These are phyloP conservation scores for Styela plicata DNA, from an alignment of 23 tunicate species.

Conservation along the genomic window DNA sequence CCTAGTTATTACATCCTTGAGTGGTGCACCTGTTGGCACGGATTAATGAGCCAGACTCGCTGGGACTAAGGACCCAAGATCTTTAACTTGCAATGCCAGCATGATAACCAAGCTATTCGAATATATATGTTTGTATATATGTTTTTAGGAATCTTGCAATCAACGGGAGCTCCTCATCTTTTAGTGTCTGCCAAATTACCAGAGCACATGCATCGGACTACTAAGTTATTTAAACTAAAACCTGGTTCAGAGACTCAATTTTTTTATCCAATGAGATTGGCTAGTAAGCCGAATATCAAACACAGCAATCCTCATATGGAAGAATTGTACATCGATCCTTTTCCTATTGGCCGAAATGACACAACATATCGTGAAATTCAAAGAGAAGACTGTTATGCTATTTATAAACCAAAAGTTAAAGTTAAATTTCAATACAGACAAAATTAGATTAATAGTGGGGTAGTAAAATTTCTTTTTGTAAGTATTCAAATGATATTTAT, in stretches of 20 bases:
- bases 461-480: too few relatives aligned
- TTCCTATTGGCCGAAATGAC: background rate
- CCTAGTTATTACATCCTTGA: too few relatives aligned
- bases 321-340: constrained; percentile 13
- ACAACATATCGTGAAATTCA: background rate
- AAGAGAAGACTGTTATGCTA: constrained; percentile 12
- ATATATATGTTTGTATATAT: too few relatives aligned
- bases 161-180: background rate
- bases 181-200: constrained; percentile 22
- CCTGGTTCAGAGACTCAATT: constrained; percentile 11
- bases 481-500: too few relatives aligned
- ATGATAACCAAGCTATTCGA: too few relatives aligned
- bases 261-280: background rate
- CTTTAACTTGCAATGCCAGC: too few relatives aligned
- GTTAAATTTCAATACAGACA: constrained; percentile 22
- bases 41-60: too few relatives aligned
- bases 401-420: constrained; percentile 27
- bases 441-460: too few relatives aligned
- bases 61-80: too few relatives aligned
- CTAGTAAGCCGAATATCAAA: background rate
- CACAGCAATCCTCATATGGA: constrained; percentile 8
- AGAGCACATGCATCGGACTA: constrained; percentile 18
- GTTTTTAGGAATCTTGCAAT: constrained; percentile 2
- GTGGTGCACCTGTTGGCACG: too few relatives aligned
- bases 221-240: constrained; percentile 2